Conservation (phyloP, 1,140 invertebrate species). For the Batillaria attramentaria region DNA sequence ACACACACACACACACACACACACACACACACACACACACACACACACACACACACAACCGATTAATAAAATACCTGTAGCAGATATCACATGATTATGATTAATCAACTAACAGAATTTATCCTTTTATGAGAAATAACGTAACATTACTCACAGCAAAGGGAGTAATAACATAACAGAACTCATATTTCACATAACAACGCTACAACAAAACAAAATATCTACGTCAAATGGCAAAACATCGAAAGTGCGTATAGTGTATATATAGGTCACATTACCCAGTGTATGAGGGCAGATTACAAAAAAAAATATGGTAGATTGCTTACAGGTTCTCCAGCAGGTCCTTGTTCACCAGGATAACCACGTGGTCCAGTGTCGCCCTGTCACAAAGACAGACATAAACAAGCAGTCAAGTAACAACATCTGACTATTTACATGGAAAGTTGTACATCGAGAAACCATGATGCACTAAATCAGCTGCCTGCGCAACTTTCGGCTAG, state of each 20-base stretch:
- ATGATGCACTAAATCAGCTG: too few species aligned
- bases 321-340: constrained; percentile 49
- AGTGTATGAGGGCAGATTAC: too few species aligned
- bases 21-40: background rate
- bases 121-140: background rate
- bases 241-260: too few species aligned
- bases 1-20: background rate
- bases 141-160: too few species aligned
- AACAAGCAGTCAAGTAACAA: background rate
- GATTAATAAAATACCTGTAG: too few species aligned
- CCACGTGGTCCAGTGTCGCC: constrained; percentile 51
- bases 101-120: background rate
- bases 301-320: background rate
- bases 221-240: too few species aligned
- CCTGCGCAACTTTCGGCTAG: too few species aligned
- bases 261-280: too few species aligned
- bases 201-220: too few species aligned
- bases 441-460: too few species aligned
- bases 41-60: background rate
- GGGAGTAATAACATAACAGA: too few species aligned
- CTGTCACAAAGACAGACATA: constrained; percentile 33
- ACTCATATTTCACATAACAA: too few species aligned
- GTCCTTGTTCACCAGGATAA: constrained; percentile 47
- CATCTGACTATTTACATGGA: background rate
- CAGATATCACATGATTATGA: background rate